Evolutionary conservation across 2,888 invertebrate genomes (phyloP), one percentile per base, ranked within the genome.

Genomic region (Hydrotaea cyrtoneurina): DNA sequence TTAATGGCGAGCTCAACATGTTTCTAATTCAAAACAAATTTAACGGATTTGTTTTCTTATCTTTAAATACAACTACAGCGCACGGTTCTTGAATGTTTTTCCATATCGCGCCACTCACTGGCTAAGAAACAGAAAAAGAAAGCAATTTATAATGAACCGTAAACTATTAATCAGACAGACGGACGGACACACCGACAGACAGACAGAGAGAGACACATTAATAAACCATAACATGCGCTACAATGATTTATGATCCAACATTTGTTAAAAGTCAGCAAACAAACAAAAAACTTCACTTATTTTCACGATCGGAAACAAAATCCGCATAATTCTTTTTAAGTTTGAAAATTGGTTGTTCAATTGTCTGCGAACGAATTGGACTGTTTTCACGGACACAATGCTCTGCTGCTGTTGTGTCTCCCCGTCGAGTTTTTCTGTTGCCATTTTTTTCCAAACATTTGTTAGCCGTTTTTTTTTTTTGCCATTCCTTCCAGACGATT

Each of bases 401-500:
- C 39, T 0, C 43, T 43, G n/a, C n/a, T 13, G 2, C 43, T 43
- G 43, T 4, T 8, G 43, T 7, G 50, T 50, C 50, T 50, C 50
- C 50, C n/a, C n/a, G 50, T n/a, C 43, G n/a, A n/a, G n/a, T n/a
- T n/a, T 2, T 43, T 8, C 43, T 43, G n/a, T n/a, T n/a, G n/a
- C n/a, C n/a, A n/a, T n/a, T n/a, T n/a, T 43, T 43, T 36, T 3
- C 36, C 3, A 36, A 3, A 36, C 39, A 36, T 79, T 76, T 82
- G 79, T 82, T 81, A 82, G 31, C 82, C 82, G 82, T 82, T 85
- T 85, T 81, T 84, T 74, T 19, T 53, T 53, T 53, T 36, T 7
- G n/a, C n/a, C n/a, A n/a, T n/a, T n/a, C n/a, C n/a, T n/a, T 31
- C 31, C 64, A 79, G 78, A 39, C 81, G 46, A 85, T 84, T 79